Evolutionary conservation across 2,888 invertebrate genomes (phyloP).

Genomic region (Emmelina monodactyla): DNA sequence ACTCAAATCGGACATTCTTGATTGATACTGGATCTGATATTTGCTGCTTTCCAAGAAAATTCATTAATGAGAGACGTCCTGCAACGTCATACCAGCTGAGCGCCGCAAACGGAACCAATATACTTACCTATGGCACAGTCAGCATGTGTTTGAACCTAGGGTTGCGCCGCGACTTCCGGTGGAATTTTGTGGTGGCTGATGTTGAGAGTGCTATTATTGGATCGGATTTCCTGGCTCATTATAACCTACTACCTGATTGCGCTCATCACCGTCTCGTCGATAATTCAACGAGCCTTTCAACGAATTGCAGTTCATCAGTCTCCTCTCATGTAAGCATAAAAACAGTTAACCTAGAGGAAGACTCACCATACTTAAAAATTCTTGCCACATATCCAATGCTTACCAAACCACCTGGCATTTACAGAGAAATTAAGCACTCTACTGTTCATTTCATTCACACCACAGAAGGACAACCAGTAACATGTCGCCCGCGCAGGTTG

Average conservation of each 20-base stretch:
- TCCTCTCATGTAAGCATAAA: not conserved
- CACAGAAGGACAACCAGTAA: constrained; percentile 9
- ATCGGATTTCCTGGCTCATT: too few species aligned
- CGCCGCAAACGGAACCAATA: constrained; percentile 1
- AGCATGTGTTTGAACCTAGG: constrained; percentile 12
- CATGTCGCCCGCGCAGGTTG: constrained; percentile 11
- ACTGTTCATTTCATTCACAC: constrained; percentile 12
- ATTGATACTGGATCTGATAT: not conserved
- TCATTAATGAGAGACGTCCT: too few species aligned
- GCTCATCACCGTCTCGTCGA: constrained; percentile 10
- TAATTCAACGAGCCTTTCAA: too few species aligned
- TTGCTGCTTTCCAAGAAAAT: not conserved
- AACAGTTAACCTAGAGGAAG: not conserved
- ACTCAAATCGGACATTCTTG: too few species aligned
- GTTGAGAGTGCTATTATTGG: constrained; percentile 13
- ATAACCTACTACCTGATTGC: too few species aligned
- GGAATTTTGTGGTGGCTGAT: constrained; percentile 17
- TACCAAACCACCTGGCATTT: not conserved
- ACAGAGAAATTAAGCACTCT: constrained; percentile 1
- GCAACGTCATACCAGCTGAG: not conserved
- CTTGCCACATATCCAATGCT: constrained; percentile 5
- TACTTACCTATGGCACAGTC: not conserved
- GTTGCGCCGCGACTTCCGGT: constrained; percentile 14
- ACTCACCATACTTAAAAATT: constrained; percentile 1
- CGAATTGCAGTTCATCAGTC: constrained; percentile 5